Conservation (phyloP, 1,140 invertebrate species). For the Drosophila saltans region DNA sequence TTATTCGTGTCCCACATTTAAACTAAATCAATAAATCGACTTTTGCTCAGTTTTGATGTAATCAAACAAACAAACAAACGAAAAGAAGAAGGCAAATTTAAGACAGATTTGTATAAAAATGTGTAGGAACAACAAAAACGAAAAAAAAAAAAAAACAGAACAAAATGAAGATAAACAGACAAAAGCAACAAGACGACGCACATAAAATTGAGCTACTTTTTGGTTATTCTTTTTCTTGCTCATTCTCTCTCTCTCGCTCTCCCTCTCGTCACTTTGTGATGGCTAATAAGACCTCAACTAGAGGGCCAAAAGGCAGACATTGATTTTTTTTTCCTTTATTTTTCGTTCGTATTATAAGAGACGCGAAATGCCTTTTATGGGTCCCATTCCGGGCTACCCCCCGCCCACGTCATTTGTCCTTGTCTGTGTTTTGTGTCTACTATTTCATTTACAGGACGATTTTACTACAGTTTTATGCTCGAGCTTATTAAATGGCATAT, state of each 20-base stretch:
- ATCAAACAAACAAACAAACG: conserved; percentile 1
- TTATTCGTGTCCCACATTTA: conserved; percentile 7
- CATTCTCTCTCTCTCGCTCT: background rate
- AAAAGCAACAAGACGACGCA: conserved; percentile 20
- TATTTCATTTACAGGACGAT: conserved; percentile 74
- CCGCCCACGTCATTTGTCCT: conserved; percentile 10
- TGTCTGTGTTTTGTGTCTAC: conserved; percentile 65
- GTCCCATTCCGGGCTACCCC: background rate
- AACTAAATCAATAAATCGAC: conserved; percentile 7
- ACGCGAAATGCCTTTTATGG: conserved; percentile 13
- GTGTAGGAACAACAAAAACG: conserved; percentile 27
- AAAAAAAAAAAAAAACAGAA: conserved; percentile 5
- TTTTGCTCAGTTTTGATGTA: background rate
- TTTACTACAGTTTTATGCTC: conserved; percentile 79
- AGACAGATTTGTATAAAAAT: conserved; percentile 7
- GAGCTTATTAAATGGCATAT: conserved; percentile 74
- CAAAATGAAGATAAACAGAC: conserved; percentile 1
- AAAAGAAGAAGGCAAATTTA: conserved; percentile 5
- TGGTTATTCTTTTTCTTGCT: background rate
- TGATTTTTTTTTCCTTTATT: background rate
- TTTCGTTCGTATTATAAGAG: background rate
- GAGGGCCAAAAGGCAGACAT: conserved; percentile 10
- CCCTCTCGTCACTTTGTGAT: background rate
- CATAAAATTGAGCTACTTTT: conserved; percentile 25
- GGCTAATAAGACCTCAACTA: conserved; percentile 6